phyloP scores from a whole-genome alignment of 2,113 vertebrate genomes.

The Antechinus flavipes region DNA sequence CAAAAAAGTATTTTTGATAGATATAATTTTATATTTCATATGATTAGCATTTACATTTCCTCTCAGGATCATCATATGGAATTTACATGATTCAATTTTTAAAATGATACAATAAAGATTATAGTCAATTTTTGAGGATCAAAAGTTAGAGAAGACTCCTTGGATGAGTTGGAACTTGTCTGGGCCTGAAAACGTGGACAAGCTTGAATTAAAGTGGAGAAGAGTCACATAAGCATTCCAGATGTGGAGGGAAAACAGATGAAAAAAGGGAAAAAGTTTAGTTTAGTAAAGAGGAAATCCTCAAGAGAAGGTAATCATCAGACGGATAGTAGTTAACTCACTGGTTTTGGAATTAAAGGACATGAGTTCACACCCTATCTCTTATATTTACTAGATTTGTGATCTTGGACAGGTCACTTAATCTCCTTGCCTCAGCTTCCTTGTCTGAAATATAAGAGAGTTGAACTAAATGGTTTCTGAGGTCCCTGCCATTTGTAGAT shows the following conservation, averaged over 20 bases:
- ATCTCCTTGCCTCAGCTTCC: not conserved
- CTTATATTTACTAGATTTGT: not conserved
- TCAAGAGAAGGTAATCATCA: not conserved
- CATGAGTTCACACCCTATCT: not conserved
- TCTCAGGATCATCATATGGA: not conserved
- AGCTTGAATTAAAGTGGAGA: not conserved
- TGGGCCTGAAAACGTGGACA: not conserved
- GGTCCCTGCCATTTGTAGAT: not conserved
- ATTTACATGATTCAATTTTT: not conserved
- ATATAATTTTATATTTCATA: not conserved
- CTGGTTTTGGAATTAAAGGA: not conserved
- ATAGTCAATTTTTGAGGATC: not conserved
- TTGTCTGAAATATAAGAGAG: not conserved
- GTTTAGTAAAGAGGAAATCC: not conserved
- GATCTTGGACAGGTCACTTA: not conserved
- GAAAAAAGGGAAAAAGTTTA: not conserved
- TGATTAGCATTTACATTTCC: not conserved
- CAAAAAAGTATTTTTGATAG: not conserved
- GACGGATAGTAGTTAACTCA: not conserved
- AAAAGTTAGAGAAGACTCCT: not conserved
- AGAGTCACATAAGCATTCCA: not conserved
- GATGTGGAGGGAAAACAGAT: not conserved
- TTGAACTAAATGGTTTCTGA: not conserved
- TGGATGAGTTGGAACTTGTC: not conserved
- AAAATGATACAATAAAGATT: not conserved